Base-by-base conservation (phyloP, 1,140 invertebrate genomes). In the Apis cerana region DNA sequence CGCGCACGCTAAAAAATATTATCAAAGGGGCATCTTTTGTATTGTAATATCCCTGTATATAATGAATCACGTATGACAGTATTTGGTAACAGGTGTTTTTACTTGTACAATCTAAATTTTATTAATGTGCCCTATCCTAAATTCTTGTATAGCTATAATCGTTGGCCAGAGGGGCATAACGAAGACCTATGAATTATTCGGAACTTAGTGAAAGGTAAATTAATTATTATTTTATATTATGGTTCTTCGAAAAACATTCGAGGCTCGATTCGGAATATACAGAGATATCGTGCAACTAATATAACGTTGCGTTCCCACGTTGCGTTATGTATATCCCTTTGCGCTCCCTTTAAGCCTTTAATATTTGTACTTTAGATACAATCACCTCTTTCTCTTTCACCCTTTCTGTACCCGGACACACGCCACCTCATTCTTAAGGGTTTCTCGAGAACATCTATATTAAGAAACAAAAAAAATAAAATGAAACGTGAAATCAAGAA, bases 241-340 rank as follows among this genome's bases (percentile, higher is more conserved):
- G 33, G 8, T 23, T 23, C 27, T 48, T 9, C 10, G 54, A 27
- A 17, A 4, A 52, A 4, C 4, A 33, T 70, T 7, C 17, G 50
- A 1, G 56, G 23, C 33, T 70, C 33, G 74, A 78, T 83, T 77
- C 83, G 33, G 21, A 52, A 27, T 85, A 69, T 77, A 72, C 64
- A 74, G 56, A 77, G 68, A 79, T 75, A 78, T 75, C 43, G 54
- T 58, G 43, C 85, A 67, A 75, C 17, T 50, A 84, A 67, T 85
- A 75, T 80, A 81, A 87, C 75, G 80, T n/a, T n/a, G 65, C 75
- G n/a, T 80, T 80, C 50, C 84, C 86, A 80, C 85, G 80, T 90
- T 89, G 85, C 82, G 88, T 84, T 85, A 85, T 67, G 84, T 82
- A 88, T 85, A 61, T 58, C 82, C 69, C 76, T 77, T 64, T 62